phyloP scores from a whole-genome alignment of 2,113 vertebrate genomes.

The Motacilla alba region DNA sequence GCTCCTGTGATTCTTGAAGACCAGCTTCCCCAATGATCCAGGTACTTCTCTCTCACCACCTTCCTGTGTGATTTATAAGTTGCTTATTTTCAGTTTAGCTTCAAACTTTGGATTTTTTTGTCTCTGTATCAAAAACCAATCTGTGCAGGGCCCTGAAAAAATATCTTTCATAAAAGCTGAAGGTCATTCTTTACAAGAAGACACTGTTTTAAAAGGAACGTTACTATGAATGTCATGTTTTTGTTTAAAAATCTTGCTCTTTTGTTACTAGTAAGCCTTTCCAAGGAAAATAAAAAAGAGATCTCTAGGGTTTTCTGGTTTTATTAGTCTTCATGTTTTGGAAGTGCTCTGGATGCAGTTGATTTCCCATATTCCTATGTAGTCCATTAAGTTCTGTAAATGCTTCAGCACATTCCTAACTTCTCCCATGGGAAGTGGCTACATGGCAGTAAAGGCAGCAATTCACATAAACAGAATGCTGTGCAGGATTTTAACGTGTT shows the following conservation, averaged over 20 bases:
- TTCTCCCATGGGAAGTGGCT: background rate
- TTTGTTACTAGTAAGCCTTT: background rate
- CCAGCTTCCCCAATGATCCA: background rate
- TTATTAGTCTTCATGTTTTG: conserved; percentile 13
- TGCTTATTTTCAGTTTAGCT: background rate
- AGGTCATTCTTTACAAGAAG: background rate
- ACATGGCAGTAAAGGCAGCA: background rate
- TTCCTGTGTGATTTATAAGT: background rate
- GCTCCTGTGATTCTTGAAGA: background rate
- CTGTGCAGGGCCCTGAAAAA: background rate
- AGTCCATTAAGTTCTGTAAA: conserved; percentile 45
- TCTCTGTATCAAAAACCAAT: background rate
- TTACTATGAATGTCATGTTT: background rate
- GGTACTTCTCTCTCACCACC: background rate
- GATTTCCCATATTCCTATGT: background rate
- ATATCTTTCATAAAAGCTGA: background rate
- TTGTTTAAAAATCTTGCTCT: background rate
- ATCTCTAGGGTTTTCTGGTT: background rate
- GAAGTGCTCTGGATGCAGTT: background rate
- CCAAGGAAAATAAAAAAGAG: background rate
- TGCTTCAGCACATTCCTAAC: background rate
- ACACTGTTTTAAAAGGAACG: background rate
- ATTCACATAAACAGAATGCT: background rate
- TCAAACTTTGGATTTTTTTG: background rate
- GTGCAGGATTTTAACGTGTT: background rate